These are phyloP conservation scores for Neoseiulus cucumeris DNA, from an alignment of 1,140 invertebrate genomes.

Conservation along the genomic window DNA sequence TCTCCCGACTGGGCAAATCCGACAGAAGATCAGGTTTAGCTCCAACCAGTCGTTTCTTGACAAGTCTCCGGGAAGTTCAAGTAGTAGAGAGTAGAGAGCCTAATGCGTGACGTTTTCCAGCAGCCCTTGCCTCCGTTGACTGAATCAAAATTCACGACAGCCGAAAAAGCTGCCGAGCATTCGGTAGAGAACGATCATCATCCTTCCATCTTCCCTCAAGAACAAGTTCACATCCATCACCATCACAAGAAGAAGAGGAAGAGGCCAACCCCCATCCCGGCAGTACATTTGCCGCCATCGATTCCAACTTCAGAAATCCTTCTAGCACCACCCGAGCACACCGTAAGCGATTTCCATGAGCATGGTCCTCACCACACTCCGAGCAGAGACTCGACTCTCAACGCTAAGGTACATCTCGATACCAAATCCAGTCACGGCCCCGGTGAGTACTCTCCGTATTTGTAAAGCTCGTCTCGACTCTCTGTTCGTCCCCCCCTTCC, in stretches of 20 bases:
- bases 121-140: not conserved
- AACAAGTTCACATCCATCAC: constrained; percentile 1
- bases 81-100: too few relatives aligned
- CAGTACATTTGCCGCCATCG: not conserved
- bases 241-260: not conserved
- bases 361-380: not conserved
- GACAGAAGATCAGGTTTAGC: too few relatives aligned
- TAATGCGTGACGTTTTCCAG: not conserved
- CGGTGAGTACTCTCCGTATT: not conserved
- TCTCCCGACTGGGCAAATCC: too few relatives aligned
- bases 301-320: not conserved
- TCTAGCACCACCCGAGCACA: not conserved
- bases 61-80: too few relatives aligned
- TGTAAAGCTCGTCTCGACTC: too few relatives aligned
- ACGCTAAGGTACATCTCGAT: constrained; percentile 1
- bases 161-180: not conserved
- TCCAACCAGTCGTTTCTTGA: too few relatives aligned
- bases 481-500: too few relatives aligned
- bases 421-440: not conserved
- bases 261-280: not conserved
- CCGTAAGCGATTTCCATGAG: not conserved
- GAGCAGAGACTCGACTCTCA: not conserved
- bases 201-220: not conserved
- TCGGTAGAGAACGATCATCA: not conserved
- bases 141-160: not conserved